Evolutionary conservation across 1,140 invertebrate genomes (phyloP).

Genomic region (Habropoda laboriosa): DNA sequence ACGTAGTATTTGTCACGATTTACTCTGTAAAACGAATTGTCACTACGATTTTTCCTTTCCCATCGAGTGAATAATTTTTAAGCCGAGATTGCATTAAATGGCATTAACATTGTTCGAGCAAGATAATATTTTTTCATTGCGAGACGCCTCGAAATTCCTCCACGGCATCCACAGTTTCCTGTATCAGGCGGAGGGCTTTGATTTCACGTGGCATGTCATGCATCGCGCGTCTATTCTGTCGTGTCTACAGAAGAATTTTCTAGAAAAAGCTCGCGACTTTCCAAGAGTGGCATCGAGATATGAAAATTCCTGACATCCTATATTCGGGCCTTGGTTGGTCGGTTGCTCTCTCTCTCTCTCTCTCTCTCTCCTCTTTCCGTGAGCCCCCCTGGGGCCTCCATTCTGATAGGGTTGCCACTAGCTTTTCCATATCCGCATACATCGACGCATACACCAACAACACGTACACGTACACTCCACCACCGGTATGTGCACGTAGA

Average conservation of each 20-base stretch:
- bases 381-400: slow-evolving; percentile 58
- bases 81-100: background rate
- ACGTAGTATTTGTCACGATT: too few relatives aligned
- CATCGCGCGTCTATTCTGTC: slow-evolving; percentile 43
- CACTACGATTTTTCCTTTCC: slow-evolving; percentile 9
- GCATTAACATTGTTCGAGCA: too few relatives aligned
- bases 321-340: slow-evolving; percentile 64
- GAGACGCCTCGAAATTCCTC: background rate
- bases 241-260: slow-evolving; percentile 60
- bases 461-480: slow-evolving; percentile 37
- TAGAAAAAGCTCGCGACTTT: slow-evolving; percentile 63
- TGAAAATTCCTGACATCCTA: slow-evolving; percentile 74
- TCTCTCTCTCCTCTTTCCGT: slow-evolving; percentile 54
- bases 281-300: slow-evolving; percentile 68
- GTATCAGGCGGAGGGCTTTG: slow-evolving; percentile 32
- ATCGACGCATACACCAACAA: slow-evolving; percentile 41
- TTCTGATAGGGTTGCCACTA: slow-evolving; percentile 72
- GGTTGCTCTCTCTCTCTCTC: slow-evolving; percentile 55
- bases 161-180: slow-evolving; percentile 32
- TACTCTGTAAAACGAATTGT: too few relatives aligned
- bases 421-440: slow-evolving; percentile 68
- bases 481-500: slow-evolving; percentile 28
- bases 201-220: slow-evolving; percentile 34
- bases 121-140: background rate
- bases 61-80: too few relatives aligned